Conservation (phyloP, 2,797 vertebrate species). For the Acipenser oxyrinchus region DNA sequence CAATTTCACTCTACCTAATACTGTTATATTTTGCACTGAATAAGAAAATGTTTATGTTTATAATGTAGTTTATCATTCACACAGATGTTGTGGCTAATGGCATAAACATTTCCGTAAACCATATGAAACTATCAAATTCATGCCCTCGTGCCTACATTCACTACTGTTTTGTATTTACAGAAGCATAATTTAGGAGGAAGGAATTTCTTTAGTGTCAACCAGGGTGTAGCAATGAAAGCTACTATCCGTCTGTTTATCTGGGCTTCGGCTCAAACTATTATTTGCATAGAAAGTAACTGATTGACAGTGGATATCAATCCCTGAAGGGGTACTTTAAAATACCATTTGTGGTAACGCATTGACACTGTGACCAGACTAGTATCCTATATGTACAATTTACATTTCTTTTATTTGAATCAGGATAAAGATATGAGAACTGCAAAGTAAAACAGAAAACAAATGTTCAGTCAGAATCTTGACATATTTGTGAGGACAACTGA, state of each 20-base stretch:
- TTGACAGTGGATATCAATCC: background rate
- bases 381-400: slow-evolving; percentile 22
- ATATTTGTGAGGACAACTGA: slow-evolving; percentile 65
- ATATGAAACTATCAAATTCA: slow-evolving; percentile 17
- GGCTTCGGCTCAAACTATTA: background rate
- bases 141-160: slow-evolving; percentile 4
- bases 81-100: background rate
- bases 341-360: slow-evolving; percentile 8
- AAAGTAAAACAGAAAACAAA: slow-evolving; percentile 4
- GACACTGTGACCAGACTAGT: slow-evolving; percentile 10
- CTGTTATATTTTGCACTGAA: slow-evolving; percentile 5
- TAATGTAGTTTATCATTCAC: slow-evolving; percentile 2
- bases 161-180: slow-evolving; percentile 7
- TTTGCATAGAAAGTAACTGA: background rate
- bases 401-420: slow-evolving; percentile 29
- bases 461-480: slow-evolving; percentile 37
- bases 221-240: slow-evolving; percentile 1
- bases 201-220: slow-evolving; percentile 11
- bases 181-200: slow-evolving; percentile 9
- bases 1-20: slow-evolving; percentile 9
- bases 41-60: slow-evolving; percentile 12
- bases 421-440: slow-evolving; percentile 19
- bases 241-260: background rate
- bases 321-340: slow-evolving; percentile 11
- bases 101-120: background rate